phyloP scores from a whole-genome alignment of 2,113 vertebrate genomes.

The Melanerpes aurifrons region DNA sequence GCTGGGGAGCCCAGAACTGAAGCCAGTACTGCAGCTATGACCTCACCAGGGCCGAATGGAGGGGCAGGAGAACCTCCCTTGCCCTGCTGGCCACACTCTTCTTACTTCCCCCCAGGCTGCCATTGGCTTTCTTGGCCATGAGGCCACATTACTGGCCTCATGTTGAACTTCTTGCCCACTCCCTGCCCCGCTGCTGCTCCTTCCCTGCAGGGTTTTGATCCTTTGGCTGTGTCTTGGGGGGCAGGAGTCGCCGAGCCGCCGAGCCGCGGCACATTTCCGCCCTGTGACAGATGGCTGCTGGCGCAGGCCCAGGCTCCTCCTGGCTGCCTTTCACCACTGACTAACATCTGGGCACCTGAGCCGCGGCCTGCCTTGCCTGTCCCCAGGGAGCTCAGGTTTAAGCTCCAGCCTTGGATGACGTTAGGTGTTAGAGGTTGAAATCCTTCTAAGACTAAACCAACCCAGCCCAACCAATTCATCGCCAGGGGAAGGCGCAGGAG shows the following conservation, averaged over 20 bases:
- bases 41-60: too few species aligned
- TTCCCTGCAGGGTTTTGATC: background rate
- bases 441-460: background rate
- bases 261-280: fast-evolving
- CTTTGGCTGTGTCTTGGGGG: background rate
- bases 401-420: background rate
- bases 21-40: too few species aligned
- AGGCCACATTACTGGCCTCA: too few species aligned
- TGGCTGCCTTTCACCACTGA: background rate
- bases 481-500: background rate
- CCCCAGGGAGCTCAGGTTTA: background rate
- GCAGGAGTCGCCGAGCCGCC: background rate
- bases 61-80: too few species aligned
- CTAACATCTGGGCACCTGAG: background rate
- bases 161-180: background rate
- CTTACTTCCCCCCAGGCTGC: too few species aligned
- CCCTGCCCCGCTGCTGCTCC: background rate
- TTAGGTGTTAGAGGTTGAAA: background rate
- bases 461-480: background rate
- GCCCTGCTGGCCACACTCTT: too few species aligned
- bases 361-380: background rate
- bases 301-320: background rate
- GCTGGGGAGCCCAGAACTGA: too few species aligned
- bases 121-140: too few species aligned
- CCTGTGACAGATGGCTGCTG: background rate